A percentile compares a stretch with the other conserved stretches of the same genome.
Conservation (phyloP, 1,140 invertebrate genomes). For the Solenopsis invicta region DNA sequence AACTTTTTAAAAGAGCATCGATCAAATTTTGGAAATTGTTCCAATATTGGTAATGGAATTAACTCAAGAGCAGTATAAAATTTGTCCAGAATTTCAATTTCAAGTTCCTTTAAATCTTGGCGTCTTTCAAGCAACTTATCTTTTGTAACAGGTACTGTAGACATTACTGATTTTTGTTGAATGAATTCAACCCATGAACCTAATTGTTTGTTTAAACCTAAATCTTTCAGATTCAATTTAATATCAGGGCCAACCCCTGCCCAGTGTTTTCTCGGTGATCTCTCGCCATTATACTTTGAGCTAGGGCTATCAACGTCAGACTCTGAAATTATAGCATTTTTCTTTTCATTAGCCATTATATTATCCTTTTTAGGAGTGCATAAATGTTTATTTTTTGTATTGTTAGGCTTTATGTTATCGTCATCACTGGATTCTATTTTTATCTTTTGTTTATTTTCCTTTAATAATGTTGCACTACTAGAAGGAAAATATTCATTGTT, state of each 20-base stretch:
- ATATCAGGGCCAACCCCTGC: slow-evolving; percentile 63
- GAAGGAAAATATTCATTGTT: background rate
- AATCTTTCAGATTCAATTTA: slow-evolving; percentile 72
- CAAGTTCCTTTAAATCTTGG: slow-evolving; percentile 75
- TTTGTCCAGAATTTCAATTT: slow-evolving; percentile 81
- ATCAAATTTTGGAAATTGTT: slow-evolving; percentile 82
- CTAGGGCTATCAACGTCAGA: slow-evolving; percentile 66
- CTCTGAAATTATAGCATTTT: slow-evolving; percentile 64
- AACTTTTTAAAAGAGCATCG: slow-evolving; percentile 73
- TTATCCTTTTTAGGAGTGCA: slow-evolving; percentile 18
- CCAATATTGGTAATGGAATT: slow-evolving; percentile 80
- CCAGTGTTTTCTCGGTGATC: slow-evolving; percentile 56
- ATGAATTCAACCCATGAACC: slow-evolving; percentile 75
- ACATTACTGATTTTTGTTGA: slow-evolving; percentile 68
- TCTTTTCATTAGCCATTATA: background rate
- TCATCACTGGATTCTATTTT: background rate
- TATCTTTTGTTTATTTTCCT: background rate
- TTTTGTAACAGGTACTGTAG: slow-evolving; percentile 68
- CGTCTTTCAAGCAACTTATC: slow-evolving; percentile 74
- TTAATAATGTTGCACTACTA: background rate
- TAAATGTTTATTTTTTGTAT: slow-evolving; percentile 2
- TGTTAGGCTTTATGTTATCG: slow-evolving; percentile 1
- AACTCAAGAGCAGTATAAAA: slow-evolving; percentile 75
- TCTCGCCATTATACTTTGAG: slow-evolving; percentile 42
- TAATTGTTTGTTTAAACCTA: slow-evolving; percentile 77